A percentile compares a stretch with the other conserved stretches of the same genome.
These are phyloP conservation scores for Anhinga rufa DNA, from an alignment of 2,113 vertebrate species.

Conservation along the genomic window DNA sequence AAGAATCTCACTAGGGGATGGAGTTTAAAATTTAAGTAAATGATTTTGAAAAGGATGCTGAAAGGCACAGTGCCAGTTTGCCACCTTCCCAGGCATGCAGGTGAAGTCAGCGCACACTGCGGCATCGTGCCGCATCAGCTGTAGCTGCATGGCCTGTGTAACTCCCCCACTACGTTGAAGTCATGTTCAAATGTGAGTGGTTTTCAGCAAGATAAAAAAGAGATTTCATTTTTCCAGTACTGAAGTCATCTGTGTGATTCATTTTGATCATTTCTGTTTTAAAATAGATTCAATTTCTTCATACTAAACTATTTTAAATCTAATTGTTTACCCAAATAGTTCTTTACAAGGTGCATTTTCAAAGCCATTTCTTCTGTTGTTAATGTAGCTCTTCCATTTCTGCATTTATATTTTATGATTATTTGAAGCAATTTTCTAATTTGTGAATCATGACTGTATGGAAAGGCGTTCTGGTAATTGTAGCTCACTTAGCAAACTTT, in stretches of 20 bases:
- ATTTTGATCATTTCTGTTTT: constrained; percentile 12
- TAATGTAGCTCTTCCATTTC: neutral
- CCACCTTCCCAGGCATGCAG: fast-evolving
- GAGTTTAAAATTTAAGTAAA: neutral
- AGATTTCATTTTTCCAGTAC: neutral
- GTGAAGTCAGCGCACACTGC: neutral
- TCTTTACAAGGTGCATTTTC: neutral
- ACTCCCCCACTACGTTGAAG: neutral
- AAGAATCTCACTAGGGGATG: neutral
- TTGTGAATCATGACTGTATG: neutral
- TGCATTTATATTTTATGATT: neutral
- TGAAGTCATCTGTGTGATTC: constrained; percentile 27
- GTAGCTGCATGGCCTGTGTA: neutral
- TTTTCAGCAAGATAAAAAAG: neutral
- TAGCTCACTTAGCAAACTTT: neutral
- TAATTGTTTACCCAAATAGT: constrained; percentile 5
- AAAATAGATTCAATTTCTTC: constrained; percentile 22
- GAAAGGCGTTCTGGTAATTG: neutral
- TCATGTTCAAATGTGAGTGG: neutral
- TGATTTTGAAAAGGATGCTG: neutral
- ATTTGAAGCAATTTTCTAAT: constrained; percentile 31
- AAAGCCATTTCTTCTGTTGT: neutral
- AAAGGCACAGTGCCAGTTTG: too few relatives aligned
- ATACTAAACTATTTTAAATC: neutral
- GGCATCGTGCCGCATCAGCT: neutral